phyloP scores from a whole-genome alignment of 2,113 vertebrate species.

The Chloroceryle aenea region DNA sequence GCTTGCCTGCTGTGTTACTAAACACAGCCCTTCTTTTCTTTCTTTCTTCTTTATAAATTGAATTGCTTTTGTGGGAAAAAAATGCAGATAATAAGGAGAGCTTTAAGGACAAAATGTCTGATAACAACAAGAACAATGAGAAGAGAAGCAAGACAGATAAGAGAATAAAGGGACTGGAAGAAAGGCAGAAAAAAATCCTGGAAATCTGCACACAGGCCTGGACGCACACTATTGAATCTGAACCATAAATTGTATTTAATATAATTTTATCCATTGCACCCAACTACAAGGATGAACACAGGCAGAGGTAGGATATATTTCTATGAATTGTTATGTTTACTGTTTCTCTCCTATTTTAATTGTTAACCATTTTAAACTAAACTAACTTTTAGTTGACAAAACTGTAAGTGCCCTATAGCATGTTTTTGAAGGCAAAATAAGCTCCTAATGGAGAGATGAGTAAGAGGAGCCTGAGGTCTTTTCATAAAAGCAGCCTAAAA shows the following conservation, averaged over 20 bases:
- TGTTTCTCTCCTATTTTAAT: not conserved
- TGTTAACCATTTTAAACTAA: not conserved
- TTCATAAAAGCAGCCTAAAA: not conserved
- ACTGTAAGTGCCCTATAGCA: not conserved
- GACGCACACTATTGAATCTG: not conserved
- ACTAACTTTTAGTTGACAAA: not conserved
- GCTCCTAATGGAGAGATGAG: not conserved
- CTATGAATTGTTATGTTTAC: not conserved
- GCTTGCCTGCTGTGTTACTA: not conserved
- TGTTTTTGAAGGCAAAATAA: not conserved
- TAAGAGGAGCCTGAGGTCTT: constrained; percentile 17
- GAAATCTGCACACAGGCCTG: not conserved
- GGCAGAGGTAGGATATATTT: not conserved
- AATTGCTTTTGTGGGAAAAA: not conserved
- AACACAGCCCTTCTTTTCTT: not conserved
- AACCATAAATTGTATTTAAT: not conserved
- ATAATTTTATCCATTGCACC: not conserved
- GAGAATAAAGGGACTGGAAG: not conserved
- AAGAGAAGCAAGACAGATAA: not conserved
- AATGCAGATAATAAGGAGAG: not conserved
- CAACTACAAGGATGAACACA: not conserved
- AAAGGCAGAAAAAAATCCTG: not conserved
- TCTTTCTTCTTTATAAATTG: not conserved
- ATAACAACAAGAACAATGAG: not conserved
- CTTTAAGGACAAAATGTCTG: not conserved